Evolutionary conservation across 2,888 invertebrate genomes (phyloP), one percentile per base, ranked within the genome.

Genomic region (Pyrrhosoma nymphula): DNA sequence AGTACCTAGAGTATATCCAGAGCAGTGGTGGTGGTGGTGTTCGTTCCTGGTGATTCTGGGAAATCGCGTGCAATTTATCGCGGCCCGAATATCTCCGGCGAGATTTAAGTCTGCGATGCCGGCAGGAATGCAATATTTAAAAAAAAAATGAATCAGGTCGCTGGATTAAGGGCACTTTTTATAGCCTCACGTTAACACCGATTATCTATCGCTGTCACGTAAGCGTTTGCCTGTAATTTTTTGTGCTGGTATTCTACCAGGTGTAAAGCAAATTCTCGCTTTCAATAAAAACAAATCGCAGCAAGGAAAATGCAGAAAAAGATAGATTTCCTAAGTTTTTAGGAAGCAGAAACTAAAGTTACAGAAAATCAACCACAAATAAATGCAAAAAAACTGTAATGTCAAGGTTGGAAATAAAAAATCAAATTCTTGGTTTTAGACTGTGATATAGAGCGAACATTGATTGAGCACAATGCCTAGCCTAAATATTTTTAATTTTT

Each of bases 51-150:
- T 47, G 82, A 30, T 82, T 82, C 82, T 2, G 35, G 82, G 82
- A 82, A 82, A 35, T 82, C 30, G 82, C 82, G 82, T 82, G 82
- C 82, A 4, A 82, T 35, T 82, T 82, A 82, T 82, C 82, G 18
- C 82, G 1, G 82, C 30, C 16, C 16, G 18, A 82, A 26, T 18
- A 82, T 82, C 82, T 82, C 35, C 30, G 35, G 23, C 35, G 35
- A 35, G 16, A 82, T 82, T 35, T 35, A n/a, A 23, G 82, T 82
- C 82, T n/a, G 10, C 69, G n/a, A 10, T 26, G 10, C 26, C 10
- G 69, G n/a, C 10, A 16, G 82, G 82, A 82, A 82, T 82, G 82
- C 82, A 82, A n/a, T n/a, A 14, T n/a, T 10, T 60, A 10, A 60
- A 60, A 60, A 47, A 4, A 47, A 69, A n/a, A 75, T 35, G 26